Evolutionary conservation across 2,888 invertebrate species (phyloP).

Genomic region (Lagria hirta): DNA sequence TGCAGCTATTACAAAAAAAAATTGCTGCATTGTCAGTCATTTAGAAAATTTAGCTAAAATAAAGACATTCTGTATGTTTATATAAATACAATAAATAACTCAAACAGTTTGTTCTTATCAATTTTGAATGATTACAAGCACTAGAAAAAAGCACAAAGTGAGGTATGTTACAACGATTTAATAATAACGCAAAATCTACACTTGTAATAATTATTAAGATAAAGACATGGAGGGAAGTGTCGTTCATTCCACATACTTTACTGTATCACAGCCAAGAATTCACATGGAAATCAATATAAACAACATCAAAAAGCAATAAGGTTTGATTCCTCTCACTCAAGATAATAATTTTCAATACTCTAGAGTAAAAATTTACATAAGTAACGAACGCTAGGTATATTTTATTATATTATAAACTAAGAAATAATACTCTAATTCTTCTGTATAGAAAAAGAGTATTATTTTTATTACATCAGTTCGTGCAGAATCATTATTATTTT

Average conservation of each 20-base stretch:
- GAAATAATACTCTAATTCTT: too few relatives aligned
- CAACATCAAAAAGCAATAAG: conserved; percentile 45
- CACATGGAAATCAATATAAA: conserved; percentile 51
- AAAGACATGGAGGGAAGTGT: conserved; percentile 52
- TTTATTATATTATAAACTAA: too few relatives aligned
- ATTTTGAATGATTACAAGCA: conserved; percentile 26
- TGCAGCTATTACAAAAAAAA: too few relatives aligned
- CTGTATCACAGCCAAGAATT: conserved; percentile 57
- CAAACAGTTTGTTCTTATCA: conserved; percentile 24
- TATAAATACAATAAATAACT: conserved; percentile 15
- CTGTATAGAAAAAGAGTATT: too few relatives aligned
- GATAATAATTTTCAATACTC: conserved; percentile 36
- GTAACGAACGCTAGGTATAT: conserved; percentile 44
- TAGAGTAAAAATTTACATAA: conserved; percentile 42
- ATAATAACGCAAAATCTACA: conserved; percentile 28
- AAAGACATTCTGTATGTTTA: conserved; percentile 29
- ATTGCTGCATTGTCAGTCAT: too few relatives aligned
- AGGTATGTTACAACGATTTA: conserved; percentile 45
- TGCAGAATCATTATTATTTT: conserved; percentile 41
- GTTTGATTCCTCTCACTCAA: conserved; percentile 32
- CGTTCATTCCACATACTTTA: conserved; percentile 52
- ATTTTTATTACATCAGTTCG: conserved; percentile 45
- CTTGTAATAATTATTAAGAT: conserved; percentile 36
- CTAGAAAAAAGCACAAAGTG: conserved; percentile 45
- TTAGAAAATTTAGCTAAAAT: too few relatives aligned